Base-by-base conservation (phyloP, 2,797 vertebrate species). In the Chlorospingus flavigularis region DNA sequence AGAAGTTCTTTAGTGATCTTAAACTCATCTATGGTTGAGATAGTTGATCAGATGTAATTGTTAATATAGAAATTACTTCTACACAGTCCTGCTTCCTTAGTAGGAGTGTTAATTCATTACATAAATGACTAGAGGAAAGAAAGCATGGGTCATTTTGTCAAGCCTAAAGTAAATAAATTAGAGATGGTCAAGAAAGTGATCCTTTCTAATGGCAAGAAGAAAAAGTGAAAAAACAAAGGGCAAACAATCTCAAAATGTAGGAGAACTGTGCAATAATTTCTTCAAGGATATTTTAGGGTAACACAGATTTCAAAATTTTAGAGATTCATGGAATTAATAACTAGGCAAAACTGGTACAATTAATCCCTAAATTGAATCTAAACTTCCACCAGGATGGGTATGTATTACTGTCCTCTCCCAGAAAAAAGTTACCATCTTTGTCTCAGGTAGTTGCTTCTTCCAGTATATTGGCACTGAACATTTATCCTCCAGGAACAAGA, bases 361-460 rank as follows among this genome's bases (percentile, higher is more conserved):
- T 60, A 13, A 53, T 74, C 54, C 40, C 30, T 65, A 74, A 10
- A 47, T 31, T 55, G 62, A 48, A 9, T 86, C 23, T 51, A 28
- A 77, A 67, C 39, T 74, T 71, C 39, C 12, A 39, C 37, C 10
- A 18, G 50, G 42, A 57, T 50, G 7, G 16, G 6, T 58, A 9
- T 23, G 3, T 53, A 15, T n/a, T 76, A 9, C 5, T 61, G 4
- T 43, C 17, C 6, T 1, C 3, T 7, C 2, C 1, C 15, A 3
- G 3, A 3, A 30, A 20, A 72, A 45, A 3, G 55, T 11, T 70
- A 13, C 51, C 3, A 0, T 31, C 30, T 51, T 87, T 63, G 37
- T 76, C 58, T 87, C 2, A 1, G 17, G 37, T 66, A 73, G 37
- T 70, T 89, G 48, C 13, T 75, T 79, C 28, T 84, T 83, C 48